These are phyloP conservation scores for Melipona beecheii DNA, from an alignment of 2,888 invertebrate species.

Conservation along the genomic window DNA sequence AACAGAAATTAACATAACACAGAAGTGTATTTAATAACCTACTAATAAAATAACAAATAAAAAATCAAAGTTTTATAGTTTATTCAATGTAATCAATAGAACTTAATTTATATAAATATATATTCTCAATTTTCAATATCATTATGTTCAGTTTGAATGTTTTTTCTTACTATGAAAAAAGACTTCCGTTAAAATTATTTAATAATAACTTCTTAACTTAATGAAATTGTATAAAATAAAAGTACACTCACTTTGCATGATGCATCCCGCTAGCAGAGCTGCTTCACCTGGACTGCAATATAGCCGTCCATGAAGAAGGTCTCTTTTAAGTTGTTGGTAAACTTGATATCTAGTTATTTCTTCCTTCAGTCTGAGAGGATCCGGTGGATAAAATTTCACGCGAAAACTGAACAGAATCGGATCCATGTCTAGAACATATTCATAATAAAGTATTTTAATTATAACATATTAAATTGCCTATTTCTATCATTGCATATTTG, in stretches of 20 bases:
- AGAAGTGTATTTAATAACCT: background rate
- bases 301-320: conserved; percentile 96
- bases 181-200: background rate
- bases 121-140: background rate
- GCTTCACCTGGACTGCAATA: conserved; percentile 96
- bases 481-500: too few species aligned
- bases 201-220: too few species aligned
- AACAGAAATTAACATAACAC: background rate
- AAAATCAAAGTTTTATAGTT: background rate
- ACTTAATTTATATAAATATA: background rate
- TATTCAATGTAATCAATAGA: background rate
- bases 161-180: background rate
- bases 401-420: conserved; percentile 97
- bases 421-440: conserved; percentile 90
- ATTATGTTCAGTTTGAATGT: background rate
- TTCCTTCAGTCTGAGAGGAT: conserved; percentile 96
- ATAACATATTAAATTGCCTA: background rate
- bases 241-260: conserved; percentile 92
- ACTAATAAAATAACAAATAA: background rate
- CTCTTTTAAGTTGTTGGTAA: conserved; percentile 96
- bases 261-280: conserved; percentile 94
- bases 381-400: conserved; percentile 98
- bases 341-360: conserved; percentile 98
- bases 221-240: background rate
- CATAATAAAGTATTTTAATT: conserved; percentile 19